phyloP scores from a whole-genome alignment of 2,888 invertebrate species.

The Beris chalybata region DNA sequence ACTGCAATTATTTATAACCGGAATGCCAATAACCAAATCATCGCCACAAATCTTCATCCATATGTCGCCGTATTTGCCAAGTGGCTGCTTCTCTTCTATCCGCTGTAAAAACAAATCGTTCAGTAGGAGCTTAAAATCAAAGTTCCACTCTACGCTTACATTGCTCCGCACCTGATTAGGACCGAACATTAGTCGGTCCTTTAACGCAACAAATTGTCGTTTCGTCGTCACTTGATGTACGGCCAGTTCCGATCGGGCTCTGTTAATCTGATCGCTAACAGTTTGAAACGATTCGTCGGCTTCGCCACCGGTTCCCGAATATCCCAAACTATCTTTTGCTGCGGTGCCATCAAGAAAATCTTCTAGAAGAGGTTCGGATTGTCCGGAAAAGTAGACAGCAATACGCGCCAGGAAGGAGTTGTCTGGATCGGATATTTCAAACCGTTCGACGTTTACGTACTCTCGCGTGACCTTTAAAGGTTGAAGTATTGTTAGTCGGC shows the following conservation, averaged over 20 bases:
- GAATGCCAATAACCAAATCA: constrained; percentile 40
- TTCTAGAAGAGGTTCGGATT: neutral
- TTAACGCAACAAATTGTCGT: constrained; percentile 30
- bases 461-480: neutral
- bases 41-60: constrained; percentile 38
- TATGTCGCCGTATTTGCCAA: constrained; percentile 40
- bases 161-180: constrained; percentile 32
- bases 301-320: neutral
- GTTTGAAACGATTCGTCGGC: constrained; percentile 5
- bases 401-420: constrained; percentile 25
- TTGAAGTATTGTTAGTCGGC: neutral
- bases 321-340: neutral
- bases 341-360: neutral
- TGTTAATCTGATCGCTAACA: neutral
- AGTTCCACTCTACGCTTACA: constrained; percentile 21
- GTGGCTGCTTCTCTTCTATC: constrained; percentile 37
- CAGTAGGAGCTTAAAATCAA: neutral
- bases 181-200: constrained; percentile 33
- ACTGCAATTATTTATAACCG: constrained; percentile 39
- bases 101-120: constrained; percentile 23
- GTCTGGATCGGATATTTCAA: constrained; percentile 35
- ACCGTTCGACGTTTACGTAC: constrained; percentile 26
- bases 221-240: constrained; percentile 19
- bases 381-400: constrained; percentile 8
- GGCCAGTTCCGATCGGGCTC: constrained; percentile 19